Evolutionary conservation across 64 coral and sea anemone species (phyloP).

Genomic region (Anthopleura sola): DNA sequence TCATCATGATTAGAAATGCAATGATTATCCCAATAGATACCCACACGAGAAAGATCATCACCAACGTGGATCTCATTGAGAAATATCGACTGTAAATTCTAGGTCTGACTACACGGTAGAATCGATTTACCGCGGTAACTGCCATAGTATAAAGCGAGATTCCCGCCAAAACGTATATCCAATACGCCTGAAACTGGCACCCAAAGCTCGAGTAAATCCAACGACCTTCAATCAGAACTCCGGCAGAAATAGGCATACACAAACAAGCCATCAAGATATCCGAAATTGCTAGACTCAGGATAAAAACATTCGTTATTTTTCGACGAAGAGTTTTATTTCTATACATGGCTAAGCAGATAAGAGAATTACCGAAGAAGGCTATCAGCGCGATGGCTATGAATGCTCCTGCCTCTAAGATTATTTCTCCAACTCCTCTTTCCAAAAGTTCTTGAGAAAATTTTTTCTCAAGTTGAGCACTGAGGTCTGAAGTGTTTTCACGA

Average conservation of each 20-base stretch:
- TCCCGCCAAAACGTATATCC: slow-evolving; percentile 33
- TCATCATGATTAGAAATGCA: not conserved
- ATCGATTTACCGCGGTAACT: slow-evolving; percentile 52
- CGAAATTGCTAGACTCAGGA: slow-evolving; percentile 35
- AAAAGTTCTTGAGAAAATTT: not conserved
- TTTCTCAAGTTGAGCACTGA: not conserved
- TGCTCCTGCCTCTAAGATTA: not conserved
- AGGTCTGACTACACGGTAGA: slow-evolving; percentile 38
- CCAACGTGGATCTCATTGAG: slow-evolving; percentile 19
- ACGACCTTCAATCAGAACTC: slow-evolving; percentile 7
- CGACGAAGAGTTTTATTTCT: not conserved
- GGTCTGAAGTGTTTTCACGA: not conserved
- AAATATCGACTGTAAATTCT: slow-evolving; percentile 26
- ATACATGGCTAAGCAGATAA: slow-evolving; percentile 38
- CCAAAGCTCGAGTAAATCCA: slow-evolving; percentile 20
- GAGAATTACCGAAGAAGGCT: slow-evolving; percentile 36
- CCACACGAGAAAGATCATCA: slow-evolving; percentile 46
- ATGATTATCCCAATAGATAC: not conserved
- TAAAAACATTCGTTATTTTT: slow-evolving; percentile 24
- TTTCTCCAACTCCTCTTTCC: not conserved
- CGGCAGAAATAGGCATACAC: slow-evolving; percentile 27
- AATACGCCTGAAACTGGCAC: slow-evolving; percentile 35
- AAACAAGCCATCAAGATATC: slow-evolving; percentile 37
- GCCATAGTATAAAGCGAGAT: slow-evolving; percentile 40
- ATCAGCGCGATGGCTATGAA: not conserved